Percentiles rank a stretch among this genome's conserved stretches.
Conservation (phyloP, 2,113 vertebrate genomes). For the Bothrops jararaca region DNA sequence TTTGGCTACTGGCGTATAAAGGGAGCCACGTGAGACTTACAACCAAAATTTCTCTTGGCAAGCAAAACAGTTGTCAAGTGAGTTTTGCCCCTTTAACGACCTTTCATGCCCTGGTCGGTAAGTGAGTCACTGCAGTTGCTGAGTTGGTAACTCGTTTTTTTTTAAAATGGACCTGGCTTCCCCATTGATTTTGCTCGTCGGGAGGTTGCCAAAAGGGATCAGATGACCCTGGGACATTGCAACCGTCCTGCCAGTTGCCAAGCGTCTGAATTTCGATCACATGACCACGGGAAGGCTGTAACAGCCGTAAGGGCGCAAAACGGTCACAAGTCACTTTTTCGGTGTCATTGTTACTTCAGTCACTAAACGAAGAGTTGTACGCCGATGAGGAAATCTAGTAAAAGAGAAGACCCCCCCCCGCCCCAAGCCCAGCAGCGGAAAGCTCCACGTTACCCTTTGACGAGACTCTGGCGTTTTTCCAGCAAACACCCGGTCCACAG, state of each 20-base stretch:
- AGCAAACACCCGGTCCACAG: conserved; percentile 95
- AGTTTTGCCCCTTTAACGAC: not conserved
- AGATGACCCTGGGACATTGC: not conserved
- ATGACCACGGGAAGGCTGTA: not conserved
- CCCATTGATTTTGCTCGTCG: not conserved
- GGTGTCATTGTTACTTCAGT: not conserved
- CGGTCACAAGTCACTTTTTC: not conserved
- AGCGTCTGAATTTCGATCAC: not conserved
- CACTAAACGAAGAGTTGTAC: not conserved
- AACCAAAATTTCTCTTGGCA: not conserved
- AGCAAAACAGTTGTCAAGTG: not conserved
- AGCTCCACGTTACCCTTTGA: conserved; percentile 80
- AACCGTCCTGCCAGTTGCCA: not conserved
- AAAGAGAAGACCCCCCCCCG: not conserved
- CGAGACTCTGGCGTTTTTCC: conserved; percentile 93
- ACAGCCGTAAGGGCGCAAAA: not conserved
- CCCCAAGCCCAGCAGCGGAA: not conserved
- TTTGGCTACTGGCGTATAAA: too few species aligned
- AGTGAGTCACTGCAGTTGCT: not conserved
- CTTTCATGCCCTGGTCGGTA: not conserved
- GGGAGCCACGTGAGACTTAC: too few species aligned
- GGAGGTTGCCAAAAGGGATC: not conserved
- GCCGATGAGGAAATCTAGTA: not conserved
- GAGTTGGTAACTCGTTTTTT: not conserved
- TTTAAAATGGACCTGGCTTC: not conserved